Evolutionary conservation across 2,113 vertebrate species (phyloP), one percentile per base, ranked within the genome.

Genomic region (Caloenas nicobarica): DNA sequence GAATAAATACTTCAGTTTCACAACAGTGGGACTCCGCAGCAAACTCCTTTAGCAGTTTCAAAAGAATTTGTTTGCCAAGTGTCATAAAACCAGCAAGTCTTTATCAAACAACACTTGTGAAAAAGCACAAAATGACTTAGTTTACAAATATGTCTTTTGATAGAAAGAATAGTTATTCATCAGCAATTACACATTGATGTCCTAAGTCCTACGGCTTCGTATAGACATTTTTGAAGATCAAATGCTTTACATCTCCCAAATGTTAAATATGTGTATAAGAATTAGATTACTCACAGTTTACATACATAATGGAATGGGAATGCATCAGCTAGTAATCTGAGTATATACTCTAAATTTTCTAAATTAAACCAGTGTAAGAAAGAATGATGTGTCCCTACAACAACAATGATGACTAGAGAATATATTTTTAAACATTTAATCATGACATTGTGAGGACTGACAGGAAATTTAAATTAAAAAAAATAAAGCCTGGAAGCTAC

Each of bases 371-470:
- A 1, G n/a, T 13, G 36, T 8, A 66, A 83, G 36, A 68, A 23
- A 44, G 74, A 61, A 65, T 12, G 25, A 86, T 54, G 81, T 80
- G 28, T 87, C 70, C 71, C 54, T 60, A 73, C 66, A 69, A 88
- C 61, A 80, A 51, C 42, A 26, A 40, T 10, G 54, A 80, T 89
- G 89, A 96, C 44, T 88, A 90, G 91, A 73, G 84, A 38, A 88
- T 89, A 89, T 56, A 84, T 69, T 89, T 94, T 91, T 86, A 90
- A 92, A 89, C 62, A 84, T 62, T 86, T 76, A 15, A 88, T 82
- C 28, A 40, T 82, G 81, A 83, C 6, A 31, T 50, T 56, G 34
- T 68, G 34, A 85, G 46, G 83, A 82, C 13, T 7, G 24, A 58
- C 9, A 36, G 34, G 50, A 86, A 83, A 86, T 53, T 56, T 44